These are phyloP conservation scores for Cassiopea andromeda DNA, from an alignment of 30 jellyfish, hydroid and myxozoan species.

Conservation along the genomic window DNA sequence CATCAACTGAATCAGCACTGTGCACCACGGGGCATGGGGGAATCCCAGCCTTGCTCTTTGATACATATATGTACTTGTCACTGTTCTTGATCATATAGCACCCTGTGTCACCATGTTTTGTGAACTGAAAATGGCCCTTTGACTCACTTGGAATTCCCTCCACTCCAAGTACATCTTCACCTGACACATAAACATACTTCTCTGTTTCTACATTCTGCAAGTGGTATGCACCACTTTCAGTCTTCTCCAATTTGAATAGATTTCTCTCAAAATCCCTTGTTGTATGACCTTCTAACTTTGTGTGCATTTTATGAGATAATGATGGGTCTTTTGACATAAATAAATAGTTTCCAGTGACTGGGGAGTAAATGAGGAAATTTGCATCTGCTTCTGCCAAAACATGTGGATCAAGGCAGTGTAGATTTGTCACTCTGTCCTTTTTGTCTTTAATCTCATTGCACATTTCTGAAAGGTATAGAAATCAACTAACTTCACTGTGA, in stretches of 20 bases:
- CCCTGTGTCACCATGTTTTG: constrained; percentile 12
- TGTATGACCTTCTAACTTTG: constrained; percentile 51
- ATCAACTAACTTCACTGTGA: too few species aligned
- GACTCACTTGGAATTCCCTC: constrained; percentile 33
- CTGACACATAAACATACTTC: constrained; percentile 57
- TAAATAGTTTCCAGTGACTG: constrained; percentile 1
- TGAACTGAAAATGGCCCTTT: constrained; percentile 19
- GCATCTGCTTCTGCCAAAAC: constrained; percentile 49
- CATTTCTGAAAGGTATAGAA: neutral
- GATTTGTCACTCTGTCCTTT: constrained; percentile 23
- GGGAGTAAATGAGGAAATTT: constrained; percentile 55
- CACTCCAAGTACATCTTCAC: constrained; percentile 50
- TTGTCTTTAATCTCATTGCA: neutral
- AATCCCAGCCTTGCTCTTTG: constrained; percentile 50
- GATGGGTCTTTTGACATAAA: constrained; percentile 77
- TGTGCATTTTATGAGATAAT: constrained; percentile 39
- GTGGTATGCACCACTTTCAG: constrained; percentile 22
- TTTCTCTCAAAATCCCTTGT: constrained; percentile 42
- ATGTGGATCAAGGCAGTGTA: constrained; percentile 23
- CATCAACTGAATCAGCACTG: constrained; percentile 17
- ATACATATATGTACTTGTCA: constrained; percentile 27
- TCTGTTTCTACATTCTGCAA: constrained; percentile 47
- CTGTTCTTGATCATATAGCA: constrained; percentile 37
- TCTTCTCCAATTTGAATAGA: constrained; percentile 42
- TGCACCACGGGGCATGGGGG: constrained; percentile 55